A percentile compares a stretch with the other conserved stretches of the same genome.
phyloP scores from a whole-genome alignment of 1,140 invertebrate species.

The Trichonephila inaurata region DNA sequence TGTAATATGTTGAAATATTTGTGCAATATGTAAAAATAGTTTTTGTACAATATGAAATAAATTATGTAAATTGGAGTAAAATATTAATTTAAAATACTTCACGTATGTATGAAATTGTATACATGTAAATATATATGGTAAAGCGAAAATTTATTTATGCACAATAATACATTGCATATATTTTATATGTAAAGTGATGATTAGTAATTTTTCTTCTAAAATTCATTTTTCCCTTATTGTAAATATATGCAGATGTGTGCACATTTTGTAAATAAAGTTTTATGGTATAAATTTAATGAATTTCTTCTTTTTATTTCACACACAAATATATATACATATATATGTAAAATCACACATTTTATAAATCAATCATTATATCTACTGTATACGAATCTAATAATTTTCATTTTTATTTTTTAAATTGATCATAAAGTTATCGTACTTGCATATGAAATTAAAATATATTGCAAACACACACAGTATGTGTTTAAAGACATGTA shows the following conservation, averaged over 20 bases:
- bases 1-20: background rate
- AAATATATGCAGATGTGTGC: background rate
- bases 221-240: background rate
- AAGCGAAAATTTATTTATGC: background rate
- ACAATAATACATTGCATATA: background rate
- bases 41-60: background rate
- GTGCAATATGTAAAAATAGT: slow-evolving; percentile 17
- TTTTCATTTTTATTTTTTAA: too few relatives aligned
- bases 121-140: background rate
- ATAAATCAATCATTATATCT: too few relatives aligned
- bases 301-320: too few relatives aligned
- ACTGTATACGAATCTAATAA: too few relatives aligned
- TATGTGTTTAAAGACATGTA: too few relatives aligned
- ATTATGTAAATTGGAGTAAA: background rate
- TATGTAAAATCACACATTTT: too few relatives aligned
- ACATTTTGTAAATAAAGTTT: slow-evolving; percentile 28
- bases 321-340: too few relatives aligned
- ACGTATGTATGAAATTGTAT: background rate
- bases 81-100: background rate
- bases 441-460: too few relatives aligned
- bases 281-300: background rate
- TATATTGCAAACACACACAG: too few relatives aligned
- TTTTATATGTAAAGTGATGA: background rate
- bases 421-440: too few relatives aligned
- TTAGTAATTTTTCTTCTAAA: background rate